A percentile compares a stretch with the other conserved stretches of the same genome.
These are phyloP conservation scores for Callosobruchus maculatus DNA, from an alignment of 2,888 invertebrate species.

Conservation along the genomic window DNA sequence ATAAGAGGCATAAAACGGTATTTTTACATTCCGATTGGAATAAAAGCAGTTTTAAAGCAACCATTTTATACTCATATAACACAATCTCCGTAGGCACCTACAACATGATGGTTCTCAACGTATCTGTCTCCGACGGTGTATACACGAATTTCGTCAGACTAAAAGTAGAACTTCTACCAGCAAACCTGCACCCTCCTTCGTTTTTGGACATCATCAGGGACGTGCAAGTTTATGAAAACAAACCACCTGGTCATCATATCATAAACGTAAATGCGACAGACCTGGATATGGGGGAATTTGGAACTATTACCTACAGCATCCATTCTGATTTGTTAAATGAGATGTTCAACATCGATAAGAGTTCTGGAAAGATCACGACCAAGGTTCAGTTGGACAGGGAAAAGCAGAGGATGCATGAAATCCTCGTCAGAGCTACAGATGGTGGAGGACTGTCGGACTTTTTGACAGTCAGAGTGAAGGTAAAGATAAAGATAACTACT, in stretches of 20 bases:
- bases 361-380: constrained; percentile 68
- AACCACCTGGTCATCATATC: constrained; percentile 70
- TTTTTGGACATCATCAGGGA: constrained; percentile 75
- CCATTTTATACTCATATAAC: too few species aligned
- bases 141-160: constrained; percentile 85
- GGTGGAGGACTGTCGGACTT: constrained; percentile 75
- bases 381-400: constrained; percentile 68
- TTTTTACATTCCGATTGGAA: too few species aligned
- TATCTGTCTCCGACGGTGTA: constrained; percentile 93
- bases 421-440: constrained; percentile 80
- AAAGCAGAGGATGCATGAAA: constrained; percentile 63
- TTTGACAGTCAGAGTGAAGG: constrained; percentile 69
- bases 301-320: constrained; percentile 72
- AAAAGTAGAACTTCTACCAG: constrained; percentile 72
- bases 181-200: constrained; percentile 74
- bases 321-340: constrained; percentile 70
- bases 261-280: constrained; percentile 75
- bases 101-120: constrained; percentile 66
- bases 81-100: constrained; percentile 41
- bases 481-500: too few species aligned
- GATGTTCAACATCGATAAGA: constrained; percentile 69
- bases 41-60: too few species aligned
- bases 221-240: constrained; percentile 78
- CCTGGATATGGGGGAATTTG: constrained; percentile 75
- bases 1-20: too few species aligned